phyloP scores from a whole-genome alignment of 2,113 vertebrate species.

The Theristicus caerulescens region DNA sequence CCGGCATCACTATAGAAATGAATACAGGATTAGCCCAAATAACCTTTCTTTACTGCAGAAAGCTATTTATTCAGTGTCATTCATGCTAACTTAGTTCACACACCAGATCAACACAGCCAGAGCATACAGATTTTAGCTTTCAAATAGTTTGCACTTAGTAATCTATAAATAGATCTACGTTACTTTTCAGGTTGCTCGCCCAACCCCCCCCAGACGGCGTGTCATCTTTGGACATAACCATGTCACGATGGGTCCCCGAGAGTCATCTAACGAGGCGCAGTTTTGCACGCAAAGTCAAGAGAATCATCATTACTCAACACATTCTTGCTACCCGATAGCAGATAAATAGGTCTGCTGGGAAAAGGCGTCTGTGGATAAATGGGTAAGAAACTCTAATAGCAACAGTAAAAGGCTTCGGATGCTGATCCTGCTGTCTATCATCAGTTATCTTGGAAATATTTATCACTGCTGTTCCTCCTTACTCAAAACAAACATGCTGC shows the following conservation, averaged over 20 bases:
- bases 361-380: not conserved
- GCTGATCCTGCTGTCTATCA: not conserved
- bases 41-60: not conserved
- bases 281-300: not conserved
- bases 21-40: not conserved
- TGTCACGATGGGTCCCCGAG: not conserved
- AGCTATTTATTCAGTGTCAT: not conserved
- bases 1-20: not conserved
- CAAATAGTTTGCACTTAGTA: not conserved
- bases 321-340: not conserved
- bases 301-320: not conserved
- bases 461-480: not conserved
- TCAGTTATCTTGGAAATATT: not conserved
- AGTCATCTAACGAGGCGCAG: not conserved
- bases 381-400: not conserved
- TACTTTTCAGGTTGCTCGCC: not conserved
- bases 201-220: accelerated
- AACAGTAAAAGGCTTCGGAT: not conserved
- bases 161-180: not conserved
- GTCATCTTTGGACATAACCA: not conserved
- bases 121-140: not conserved
- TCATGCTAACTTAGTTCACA: not conserved
- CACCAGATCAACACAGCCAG: not conserved
- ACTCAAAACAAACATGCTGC: not conserved
- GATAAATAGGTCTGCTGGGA: conserved; percentile 35